Conservation (phyloP, 1,140 invertebrate species). For the Stegodyphus mimosarum region DNA sequence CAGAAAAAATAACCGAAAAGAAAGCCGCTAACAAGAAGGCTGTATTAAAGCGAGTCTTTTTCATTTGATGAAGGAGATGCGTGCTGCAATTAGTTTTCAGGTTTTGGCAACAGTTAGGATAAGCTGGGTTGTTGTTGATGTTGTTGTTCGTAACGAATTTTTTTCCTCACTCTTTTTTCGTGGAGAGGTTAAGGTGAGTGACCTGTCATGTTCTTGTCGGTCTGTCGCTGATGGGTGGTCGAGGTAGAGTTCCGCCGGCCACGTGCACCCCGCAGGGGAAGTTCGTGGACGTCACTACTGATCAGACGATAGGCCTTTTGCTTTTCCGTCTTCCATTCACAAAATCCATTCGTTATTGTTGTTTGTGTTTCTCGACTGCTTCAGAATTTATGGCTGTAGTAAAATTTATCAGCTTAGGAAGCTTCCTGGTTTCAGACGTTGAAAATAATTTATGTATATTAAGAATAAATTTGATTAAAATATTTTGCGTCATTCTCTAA, state of each 20-base stretch:
- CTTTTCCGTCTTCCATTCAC: not conserved
- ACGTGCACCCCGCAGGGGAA: conserved; percentile 21
- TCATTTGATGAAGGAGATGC: conserved; percentile 35
- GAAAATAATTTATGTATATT: too few species aligned
- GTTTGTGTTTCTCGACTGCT: not conserved
- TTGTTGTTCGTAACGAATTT: not conserved
- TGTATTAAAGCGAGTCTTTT: not conserved
- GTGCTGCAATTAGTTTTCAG: conserved; percentile 50
- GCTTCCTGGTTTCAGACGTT: too few species aligned
- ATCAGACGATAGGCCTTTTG: not conserved
- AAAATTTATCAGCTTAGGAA: too few species aligned
- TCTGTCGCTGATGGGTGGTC: conserved; percentile 42
- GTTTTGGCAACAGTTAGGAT: conserved; percentile 44
- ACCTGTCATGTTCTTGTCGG: conserved; percentile 50
- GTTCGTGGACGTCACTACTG: too few species aligned
- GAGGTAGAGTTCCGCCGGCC: conserved; percentile 17
- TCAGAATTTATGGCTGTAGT: too few species aligned
- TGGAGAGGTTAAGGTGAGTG: conserved; percentile 54
- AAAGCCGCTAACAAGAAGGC: conserved; percentile 47
- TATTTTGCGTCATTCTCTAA: too few species aligned
- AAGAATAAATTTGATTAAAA: too few species aligned
- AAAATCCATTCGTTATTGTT: conserved; percentile 7
- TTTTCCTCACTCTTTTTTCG: not conserved
- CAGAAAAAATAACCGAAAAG: not conserved
- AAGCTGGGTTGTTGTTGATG: not conserved